These are phyloP conservation scores for Pissodes strobi DNA, from an alignment of 1,140 invertebrate genomes.

Conservation along the genomic window DNA sequence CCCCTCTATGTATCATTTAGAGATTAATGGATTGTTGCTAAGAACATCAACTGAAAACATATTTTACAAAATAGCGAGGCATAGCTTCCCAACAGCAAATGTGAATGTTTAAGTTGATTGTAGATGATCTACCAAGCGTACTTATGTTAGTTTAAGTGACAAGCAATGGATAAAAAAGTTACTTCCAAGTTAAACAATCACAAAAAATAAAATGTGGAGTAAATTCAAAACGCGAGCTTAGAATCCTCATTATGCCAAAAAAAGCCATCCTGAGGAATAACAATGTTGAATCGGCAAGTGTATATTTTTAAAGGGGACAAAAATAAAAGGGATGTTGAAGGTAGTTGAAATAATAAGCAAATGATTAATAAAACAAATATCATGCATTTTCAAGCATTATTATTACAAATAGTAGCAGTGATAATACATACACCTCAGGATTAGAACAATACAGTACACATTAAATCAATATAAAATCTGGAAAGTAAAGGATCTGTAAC, in stretches of 20 bases:
- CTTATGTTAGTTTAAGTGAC: conserved; percentile 1
- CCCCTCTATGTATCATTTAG: not conserved
- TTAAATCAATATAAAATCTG: conserved; percentile 57
- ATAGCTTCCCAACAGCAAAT: conserved; percentile 35
- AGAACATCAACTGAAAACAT: too few relatives aligned
- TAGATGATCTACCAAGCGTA: conserved; percentile 5
- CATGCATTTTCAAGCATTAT: conserved; percentile 86
- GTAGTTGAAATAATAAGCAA: conserved; percentile 66
- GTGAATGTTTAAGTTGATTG: conserved; percentile 18
- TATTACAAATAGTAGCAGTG: conserved; percentile 78
- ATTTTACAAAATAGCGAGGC: conserved; percentile 16
- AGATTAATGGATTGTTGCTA: too few relatives aligned
- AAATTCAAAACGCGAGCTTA: conserved; percentile 26
- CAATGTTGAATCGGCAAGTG: too few relatives aligned
- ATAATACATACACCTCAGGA: conserved; percentile 56
- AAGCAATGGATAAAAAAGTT: too few relatives aligned
- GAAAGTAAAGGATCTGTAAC: conserved; percentile 41
- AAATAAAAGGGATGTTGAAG: conserved; percentile 39
- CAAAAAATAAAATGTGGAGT: conserved; percentile 47
- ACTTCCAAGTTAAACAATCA: conserved; percentile 39
- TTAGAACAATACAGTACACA: conserved; percentile 65
- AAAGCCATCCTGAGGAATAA: too few relatives aligned
- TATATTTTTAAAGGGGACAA: too few relatives aligned
- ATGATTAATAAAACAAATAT: conserved; percentile 85
- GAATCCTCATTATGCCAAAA: conserved; percentile 20